These are phyloP conservation scores for Pediacus dermestoides DNA, from an alignment of 2,888 invertebrate species.

Conservation along the genomic window DNA sequence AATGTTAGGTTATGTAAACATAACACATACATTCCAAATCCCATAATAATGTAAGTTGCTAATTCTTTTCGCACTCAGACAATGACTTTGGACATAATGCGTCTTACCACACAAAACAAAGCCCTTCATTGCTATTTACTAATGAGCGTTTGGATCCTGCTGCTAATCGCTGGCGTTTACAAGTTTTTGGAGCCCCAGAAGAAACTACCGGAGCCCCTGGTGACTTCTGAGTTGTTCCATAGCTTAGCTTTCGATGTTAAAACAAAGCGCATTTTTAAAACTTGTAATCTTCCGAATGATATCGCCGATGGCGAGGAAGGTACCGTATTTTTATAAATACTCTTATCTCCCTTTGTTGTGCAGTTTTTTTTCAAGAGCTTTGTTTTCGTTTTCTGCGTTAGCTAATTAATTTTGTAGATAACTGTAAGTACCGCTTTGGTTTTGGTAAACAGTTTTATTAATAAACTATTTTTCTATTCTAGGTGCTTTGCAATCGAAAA, in stretches of 20 bases:
- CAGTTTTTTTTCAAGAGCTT: constrained; percentile 1
- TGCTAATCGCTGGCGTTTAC: constrained; percentile 76
- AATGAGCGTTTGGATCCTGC: constrained; percentile 77
- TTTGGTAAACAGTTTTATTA: too few relatives aligned
- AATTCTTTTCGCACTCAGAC: not conserved
- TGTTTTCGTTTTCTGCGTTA: constrained; percentile 4
- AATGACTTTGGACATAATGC: constrained; percentile 52
- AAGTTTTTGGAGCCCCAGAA: constrained; percentile 59
- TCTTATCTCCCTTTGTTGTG: not conserved
- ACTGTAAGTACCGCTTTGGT: too few relatives aligned
- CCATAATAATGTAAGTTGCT: not conserved
- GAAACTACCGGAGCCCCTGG: constrained; percentile 34
- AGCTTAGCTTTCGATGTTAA: constrained; percentile 59
- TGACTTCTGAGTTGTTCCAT: constrained; percentile 38
- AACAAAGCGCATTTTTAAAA: constrained; percentile 62
- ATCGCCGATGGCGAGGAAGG: constrained; percentile 73
- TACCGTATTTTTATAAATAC: constrained; percentile 38
- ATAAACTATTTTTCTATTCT: too few relatives aligned
- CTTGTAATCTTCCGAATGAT: constrained; percentile 71
- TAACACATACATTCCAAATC: not conserved
- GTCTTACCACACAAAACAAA: constrained; percentile 64
- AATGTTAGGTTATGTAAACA: constrained; percentile 8
- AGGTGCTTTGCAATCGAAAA: constrained; percentile 50
- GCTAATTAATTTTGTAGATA: too few relatives aligned
- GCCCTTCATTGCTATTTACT: constrained; percentile 79